Percentiles rank a stretch among this genome's conserved stretches.
Evolutionary conservation across 2,888 invertebrate genomes (phyloP).

Genomic region (Lacanobia wlatinum): DNA sequence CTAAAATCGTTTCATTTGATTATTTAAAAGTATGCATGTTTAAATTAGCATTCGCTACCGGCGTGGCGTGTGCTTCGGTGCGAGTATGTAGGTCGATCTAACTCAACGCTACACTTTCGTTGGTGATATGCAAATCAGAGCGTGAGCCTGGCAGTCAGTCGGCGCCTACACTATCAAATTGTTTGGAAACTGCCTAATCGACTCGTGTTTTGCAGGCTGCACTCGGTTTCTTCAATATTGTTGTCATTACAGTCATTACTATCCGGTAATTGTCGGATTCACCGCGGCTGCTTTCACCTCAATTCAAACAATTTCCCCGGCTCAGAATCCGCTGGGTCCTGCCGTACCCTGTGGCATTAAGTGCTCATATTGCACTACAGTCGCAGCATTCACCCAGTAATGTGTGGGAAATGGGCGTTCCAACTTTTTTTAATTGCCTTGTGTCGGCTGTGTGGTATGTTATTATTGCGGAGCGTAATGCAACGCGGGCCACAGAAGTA

Average conservation of each 20-base stretch:
- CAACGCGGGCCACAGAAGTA: constrained; percentile 84
- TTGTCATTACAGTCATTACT: constrained; percentile 79
- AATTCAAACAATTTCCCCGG: constrained; percentile 77
- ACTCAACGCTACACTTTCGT: constrained; percentile 86
- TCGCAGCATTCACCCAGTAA: constrained; percentile 79
- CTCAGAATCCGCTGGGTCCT: constrained; percentile 72
- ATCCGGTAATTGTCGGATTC: constrained; percentile 76
- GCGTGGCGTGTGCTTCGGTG: constrained; percentile 44
- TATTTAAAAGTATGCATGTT: constrained; percentile 40
- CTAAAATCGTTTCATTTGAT: constrained; percentile 16
- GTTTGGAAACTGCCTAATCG: constrained; percentile 72
- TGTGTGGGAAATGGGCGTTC: constrained; percentile 86
- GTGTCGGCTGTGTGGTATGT: constrained; percentile 79
- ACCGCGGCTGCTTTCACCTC: constrained; percentile 81
- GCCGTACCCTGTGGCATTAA: constrained; percentile 66
- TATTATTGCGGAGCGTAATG: constrained; percentile 86
- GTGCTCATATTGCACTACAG: constrained; percentile 71
- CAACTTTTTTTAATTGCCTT: constrained; percentile 84
- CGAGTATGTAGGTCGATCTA: constrained; percentile 77
- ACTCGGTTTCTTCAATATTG: constrained; percentile 74
- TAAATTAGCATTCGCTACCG: constrained; percentile 54
- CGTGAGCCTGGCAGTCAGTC: constrained; percentile 77
- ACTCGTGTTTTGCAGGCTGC: constrained; percentile 72
- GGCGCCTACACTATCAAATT: constrained; percentile 75
- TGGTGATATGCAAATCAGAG: constrained; percentile 88